Conservation (phyloP, 2,113 vertebrate genomes). For the Oostethus manadensis region DNA sequence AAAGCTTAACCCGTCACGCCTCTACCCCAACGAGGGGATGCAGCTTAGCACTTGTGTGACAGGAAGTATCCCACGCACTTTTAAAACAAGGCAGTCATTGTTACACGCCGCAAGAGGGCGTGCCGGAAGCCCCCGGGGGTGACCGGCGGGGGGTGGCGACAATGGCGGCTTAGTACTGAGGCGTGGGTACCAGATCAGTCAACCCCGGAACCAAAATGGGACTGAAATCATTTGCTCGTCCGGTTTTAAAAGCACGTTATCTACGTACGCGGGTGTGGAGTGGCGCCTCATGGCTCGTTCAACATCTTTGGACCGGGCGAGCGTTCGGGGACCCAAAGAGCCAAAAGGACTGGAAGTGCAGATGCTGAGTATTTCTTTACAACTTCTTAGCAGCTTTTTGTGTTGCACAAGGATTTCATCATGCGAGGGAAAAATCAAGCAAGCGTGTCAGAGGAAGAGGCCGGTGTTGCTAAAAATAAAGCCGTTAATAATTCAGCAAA, state of each 20-base stretch:
- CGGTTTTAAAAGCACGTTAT: constrained; percentile 45
- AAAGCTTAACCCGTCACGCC: constrained; percentile 9
- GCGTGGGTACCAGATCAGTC: constrained; percentile 51
- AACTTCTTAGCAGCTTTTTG: constrained; percentile 42
- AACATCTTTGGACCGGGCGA: constrained; percentile 7
- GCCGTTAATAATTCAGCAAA: constrained; percentile 66
- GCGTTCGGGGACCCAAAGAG: constrained; percentile 30
- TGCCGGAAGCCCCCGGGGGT: constrained; percentile 28
- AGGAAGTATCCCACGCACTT: constrained; percentile 22
- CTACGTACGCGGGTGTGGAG: constrained; percentile 23
- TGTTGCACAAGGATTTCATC: constrained; percentile 72
- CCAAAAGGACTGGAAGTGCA: constrained; percentile 25
- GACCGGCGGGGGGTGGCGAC: neutral
- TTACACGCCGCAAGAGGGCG: constrained; percentile 43
- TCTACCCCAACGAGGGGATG: constrained; percentile 10
- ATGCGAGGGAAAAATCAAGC: constrained; percentile 50
- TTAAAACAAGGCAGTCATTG: constrained; percentile 34
- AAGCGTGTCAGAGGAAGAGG: constrained; percentile 62
- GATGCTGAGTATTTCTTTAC: constrained; percentile 31
- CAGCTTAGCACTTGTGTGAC: constrained; percentile 28
- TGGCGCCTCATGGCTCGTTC: constrained; percentile 8
- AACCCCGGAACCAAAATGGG: constrained; percentile 47
- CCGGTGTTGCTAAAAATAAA: constrained; percentile 62
- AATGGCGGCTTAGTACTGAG: constrained; percentile 23
- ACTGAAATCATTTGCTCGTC: constrained; percentile 61